Evolutionary conservation across 37 sponge, comb jelly and placozoan species (phyloP).

Genomic region (Trichoplax adhaerens): DNA sequence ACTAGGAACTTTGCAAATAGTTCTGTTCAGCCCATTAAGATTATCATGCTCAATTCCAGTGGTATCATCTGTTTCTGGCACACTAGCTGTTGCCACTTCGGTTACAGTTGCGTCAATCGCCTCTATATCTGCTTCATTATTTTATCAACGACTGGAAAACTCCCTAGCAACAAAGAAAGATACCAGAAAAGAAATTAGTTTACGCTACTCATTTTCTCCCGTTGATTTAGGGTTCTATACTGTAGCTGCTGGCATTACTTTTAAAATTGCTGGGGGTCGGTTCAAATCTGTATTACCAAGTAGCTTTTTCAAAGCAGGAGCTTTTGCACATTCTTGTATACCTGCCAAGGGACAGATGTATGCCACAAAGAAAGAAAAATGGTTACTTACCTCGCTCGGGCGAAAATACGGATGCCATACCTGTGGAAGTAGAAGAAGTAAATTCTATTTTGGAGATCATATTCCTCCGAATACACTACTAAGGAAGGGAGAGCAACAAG

Average conservation of each 20-base stretch:
- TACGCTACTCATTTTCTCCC: not conserved
- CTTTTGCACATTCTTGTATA: slow-evolving; percentile 40
- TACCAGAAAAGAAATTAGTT: not conserved
- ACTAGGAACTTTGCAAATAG: slow-evolving; percentile 19
- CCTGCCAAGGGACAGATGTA: slow-evolving; percentile 22
- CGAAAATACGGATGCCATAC: slow-evolving; percentile 45
- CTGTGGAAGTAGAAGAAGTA: slow-evolving; percentile 25
- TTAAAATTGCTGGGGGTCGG: slow-evolving; percentile 43
- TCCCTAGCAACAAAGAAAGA: not conserved
- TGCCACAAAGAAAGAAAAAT: slow-evolving; percentile 20
- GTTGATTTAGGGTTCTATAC: slow-evolving; percentile 11
- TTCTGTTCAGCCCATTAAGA: slow-evolving; percentile 40
- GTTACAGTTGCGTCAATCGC: slow-evolving; percentile 26
- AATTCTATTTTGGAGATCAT: slow-evolving; percentile 36
- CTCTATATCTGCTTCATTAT: not conserved
- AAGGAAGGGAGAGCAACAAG: slow-evolving; percentile 6
- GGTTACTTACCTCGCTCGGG: slow-evolving; percentile 20
- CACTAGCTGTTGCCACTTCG: slow-evolving; percentile 17
- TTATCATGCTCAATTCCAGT: slow-evolving; percentile 3
- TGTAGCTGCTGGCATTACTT: slow-evolving; percentile 16
- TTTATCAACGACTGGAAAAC: not conserved
- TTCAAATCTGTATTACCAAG: slow-evolving; percentile 50
- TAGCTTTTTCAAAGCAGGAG: slow-evolving; percentile 33
- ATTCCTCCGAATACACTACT: slow-evolving; percentile 42
- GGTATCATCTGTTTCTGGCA: slow-evolving; percentile 20